These are phyloP conservation scores for Electrona antarctica DNA, from an alignment of 2,113 vertebrate species.

Conservation along the genomic window DNA sequence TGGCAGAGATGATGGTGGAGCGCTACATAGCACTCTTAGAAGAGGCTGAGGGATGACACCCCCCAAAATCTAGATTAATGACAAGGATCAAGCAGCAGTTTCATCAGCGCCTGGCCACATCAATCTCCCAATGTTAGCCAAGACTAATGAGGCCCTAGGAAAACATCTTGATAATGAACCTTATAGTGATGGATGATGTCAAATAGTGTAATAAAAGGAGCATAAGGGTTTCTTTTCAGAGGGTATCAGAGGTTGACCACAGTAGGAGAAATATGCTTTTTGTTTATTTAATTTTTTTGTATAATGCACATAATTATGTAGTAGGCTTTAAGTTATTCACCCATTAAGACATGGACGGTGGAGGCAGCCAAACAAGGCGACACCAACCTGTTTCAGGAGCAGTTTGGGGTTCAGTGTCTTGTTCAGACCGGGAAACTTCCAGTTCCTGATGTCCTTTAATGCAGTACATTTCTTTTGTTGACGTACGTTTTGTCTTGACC, in stretches of 20 bases:
- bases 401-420: too few species aligned
- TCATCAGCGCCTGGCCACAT: slow-evolving; percentile 80
- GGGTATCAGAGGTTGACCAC: slow-evolving; percentile 10
- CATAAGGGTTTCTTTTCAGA: slow-evolving; percentile 49
- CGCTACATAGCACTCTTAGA: slow-evolving; percentile 27
- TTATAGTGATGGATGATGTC: slow-evolving; percentile 86
- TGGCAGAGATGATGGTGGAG: slow-evolving; percentile 17
- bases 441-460: too few species aligned
- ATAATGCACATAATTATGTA: too few species aligned
- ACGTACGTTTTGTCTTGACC: not conserved
- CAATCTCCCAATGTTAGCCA: slow-evolving; percentile 81
- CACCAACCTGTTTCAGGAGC: too few species aligned
- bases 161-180: slow-evolving; percentile 85
- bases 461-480: too few species aligned
- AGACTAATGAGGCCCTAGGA: slow-evolving; percentile 85
- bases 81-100: slow-evolving; percentile 78
- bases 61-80: slow-evolving; percentile 87
- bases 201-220: slow-evolving; percentile 76
- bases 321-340: too few species aligned
- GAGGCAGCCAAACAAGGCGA: too few species aligned
- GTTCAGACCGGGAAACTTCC: too few species aligned
- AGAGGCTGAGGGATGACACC: slow-evolving; percentile 80
- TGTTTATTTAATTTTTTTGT: not conserved
- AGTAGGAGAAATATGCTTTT: not conserved
- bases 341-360: too few species aligned